Evolutionary conservation across 1,140 invertebrate species (phyloP).

Genomic region (Cydia strobilella): DNA sequence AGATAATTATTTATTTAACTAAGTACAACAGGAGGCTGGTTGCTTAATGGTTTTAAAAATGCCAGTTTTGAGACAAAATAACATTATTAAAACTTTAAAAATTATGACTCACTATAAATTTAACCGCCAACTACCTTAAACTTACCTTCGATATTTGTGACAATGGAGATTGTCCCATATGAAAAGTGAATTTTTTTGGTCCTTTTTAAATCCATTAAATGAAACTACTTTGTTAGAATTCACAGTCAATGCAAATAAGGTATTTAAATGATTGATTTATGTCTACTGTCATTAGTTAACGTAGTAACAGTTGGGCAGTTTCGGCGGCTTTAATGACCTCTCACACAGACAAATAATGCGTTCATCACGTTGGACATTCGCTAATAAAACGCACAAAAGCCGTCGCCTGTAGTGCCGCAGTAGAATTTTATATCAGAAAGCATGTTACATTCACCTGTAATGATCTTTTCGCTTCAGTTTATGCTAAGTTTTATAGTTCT

Average conservation of each 20-base stretch:
- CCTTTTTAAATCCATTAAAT: not conserved
- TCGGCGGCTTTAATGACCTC: slow-evolving; percentile 29
- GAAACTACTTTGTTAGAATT: not conserved
- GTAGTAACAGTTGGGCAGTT: not conserved
- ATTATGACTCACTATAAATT: too few species aligned
- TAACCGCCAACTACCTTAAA: not conserved
- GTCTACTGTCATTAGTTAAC: not conserved
- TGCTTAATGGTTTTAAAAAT: too few species aligned
- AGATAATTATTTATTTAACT: not conserved
- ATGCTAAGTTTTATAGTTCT: too few species aligned
- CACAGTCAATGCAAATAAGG: not conserved
- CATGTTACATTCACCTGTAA: not conserved
- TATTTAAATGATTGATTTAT: not conserved
- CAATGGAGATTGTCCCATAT: not conserved
- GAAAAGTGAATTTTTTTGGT: not conserved
- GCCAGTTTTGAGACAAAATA: too few species aligned
- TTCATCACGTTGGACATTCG: slow-evolving; percentile 36
- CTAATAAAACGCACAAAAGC: slow-evolving; percentile 47
- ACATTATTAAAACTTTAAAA: too few species aligned
- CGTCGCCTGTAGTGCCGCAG: slow-evolving; percentile 33
- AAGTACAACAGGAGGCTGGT: too few species aligned
- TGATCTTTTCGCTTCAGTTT: too few species aligned
- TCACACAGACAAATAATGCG: slow-evolving; percentile 22
- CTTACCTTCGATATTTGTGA: not conserved
- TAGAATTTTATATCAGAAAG: not conserved